Conservation (phyloP, 2,888 invertebrate species). For the Cylindroiulus punctatus region DNA sequence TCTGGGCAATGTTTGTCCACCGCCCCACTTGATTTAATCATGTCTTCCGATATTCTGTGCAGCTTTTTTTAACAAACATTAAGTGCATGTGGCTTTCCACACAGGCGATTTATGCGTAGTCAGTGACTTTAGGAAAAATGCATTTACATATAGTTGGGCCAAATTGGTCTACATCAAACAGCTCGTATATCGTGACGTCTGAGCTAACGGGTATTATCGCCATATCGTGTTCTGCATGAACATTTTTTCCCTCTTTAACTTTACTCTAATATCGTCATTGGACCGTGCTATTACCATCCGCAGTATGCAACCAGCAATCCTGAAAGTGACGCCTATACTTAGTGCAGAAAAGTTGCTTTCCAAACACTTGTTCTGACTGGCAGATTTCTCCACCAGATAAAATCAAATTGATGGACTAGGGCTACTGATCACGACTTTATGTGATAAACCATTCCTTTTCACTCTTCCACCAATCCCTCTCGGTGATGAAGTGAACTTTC, state of each 20-base stretch:
- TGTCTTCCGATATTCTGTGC: not conserved
- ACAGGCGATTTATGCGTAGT: not conserved
- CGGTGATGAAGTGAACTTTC: no score
- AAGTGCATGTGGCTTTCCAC: not conserved
- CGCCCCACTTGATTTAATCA: slow-evolving; percentile 5
- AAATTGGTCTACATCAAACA: slow-evolving; percentile 2
- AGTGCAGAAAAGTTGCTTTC: not conserved
- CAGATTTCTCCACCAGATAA: not conserved
- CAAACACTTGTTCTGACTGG: not conserved
- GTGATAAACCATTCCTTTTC: not conserved
- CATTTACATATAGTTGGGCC: not conserved
- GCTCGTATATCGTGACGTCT: slow-evolving; percentile 8
- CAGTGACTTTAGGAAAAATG: slow-evolving; percentile 12
- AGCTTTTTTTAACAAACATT: not conserved
- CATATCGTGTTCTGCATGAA: not conserved
- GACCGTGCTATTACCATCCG: not conserved
- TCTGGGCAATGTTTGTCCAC: not conserved
- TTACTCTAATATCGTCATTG: not conserved
- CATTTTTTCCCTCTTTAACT: not conserved
- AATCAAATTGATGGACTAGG: not conserved
- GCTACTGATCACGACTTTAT: no score
- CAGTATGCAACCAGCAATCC: not conserved
- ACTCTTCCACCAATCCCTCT: no score
- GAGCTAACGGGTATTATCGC: not conserved
- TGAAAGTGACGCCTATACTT: slow-evolving; percentile 15